These are phyloP conservation scores for Therioaphis trifolii DNA, from an alignment of 2,888 invertebrate genomes.

Conservation along the genomic window DNA sequence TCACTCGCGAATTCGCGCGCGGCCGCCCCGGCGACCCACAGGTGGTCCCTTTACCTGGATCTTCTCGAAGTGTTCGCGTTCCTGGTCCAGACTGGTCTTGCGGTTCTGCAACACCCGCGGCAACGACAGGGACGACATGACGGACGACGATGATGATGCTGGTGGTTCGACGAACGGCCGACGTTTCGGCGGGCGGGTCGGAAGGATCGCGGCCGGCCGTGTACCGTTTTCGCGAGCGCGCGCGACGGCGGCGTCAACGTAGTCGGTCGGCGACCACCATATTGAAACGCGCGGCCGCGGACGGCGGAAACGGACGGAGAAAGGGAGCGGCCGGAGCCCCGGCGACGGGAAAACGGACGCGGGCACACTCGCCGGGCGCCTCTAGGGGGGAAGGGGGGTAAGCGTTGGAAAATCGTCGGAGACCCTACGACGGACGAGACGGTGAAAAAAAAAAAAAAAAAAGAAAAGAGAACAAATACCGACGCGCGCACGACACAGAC, in stretches of 20 bases:
- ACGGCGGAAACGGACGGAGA: no score
- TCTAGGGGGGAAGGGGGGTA: neutral
- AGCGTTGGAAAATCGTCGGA: neutral
- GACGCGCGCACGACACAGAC: neutral
- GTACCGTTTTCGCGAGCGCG: neutral
- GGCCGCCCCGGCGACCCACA: neutral
- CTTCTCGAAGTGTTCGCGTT: conserved; percentile 86
- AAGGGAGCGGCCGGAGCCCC: neutral
- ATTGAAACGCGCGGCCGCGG: neutral
- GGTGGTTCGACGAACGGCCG: neutral
- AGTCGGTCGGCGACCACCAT: neutral
- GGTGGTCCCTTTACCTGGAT: conserved; percentile 78
- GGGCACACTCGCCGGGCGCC: neutral
- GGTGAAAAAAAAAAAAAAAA: neutral
- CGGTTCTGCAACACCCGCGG: conserved; percentile 79
- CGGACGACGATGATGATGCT: neutral
- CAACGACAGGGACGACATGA: conserved; percentile 80
- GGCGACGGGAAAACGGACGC: neutral
- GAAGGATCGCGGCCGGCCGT: neutral
- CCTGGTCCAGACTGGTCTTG: conserved; percentile 81
- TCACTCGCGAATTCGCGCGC: neutral
- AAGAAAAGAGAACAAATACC: neutral
- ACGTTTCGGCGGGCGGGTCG: neutral
- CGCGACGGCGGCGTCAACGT: conserved; percentile 29
- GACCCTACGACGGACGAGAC: neutral